Percentiles rank a stretch among this genome's conserved stretches.
Conservation (phyloP, 1,140 invertebrate species). For the Metaphire vulgaris region DNA sequence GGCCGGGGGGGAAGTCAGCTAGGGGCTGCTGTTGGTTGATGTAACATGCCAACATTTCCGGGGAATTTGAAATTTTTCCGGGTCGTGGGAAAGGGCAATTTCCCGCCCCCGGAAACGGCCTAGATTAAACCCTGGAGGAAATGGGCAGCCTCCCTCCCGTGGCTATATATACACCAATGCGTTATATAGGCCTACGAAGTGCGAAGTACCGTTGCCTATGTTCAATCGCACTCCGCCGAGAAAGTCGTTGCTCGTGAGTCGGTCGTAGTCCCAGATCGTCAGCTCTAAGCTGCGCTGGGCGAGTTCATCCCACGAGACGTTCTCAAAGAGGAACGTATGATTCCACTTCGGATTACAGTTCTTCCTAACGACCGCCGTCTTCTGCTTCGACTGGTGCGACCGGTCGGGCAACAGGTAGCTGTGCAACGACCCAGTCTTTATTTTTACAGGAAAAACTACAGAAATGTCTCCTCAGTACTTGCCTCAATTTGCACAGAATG, state of each 20-base stretch:
- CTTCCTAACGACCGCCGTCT: slow-evolving; percentile 75
- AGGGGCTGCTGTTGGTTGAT: too few species aligned
- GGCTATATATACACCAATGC: too few species aligned
- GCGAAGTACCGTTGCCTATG: slow-evolving; percentile 79
- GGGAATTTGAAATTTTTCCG: too few species aligned
- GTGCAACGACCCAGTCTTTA: too few species aligned
- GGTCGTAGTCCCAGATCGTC: slow-evolving; percentile 91
- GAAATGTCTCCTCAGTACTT: not conserved
- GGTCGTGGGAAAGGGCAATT: too few species aligned
- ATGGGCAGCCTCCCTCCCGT: too few species aligned
- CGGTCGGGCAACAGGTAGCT: slow-evolving; percentile 87
- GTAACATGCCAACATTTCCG: too few species aligned
- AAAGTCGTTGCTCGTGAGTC: slow-evolving; percentile 88
- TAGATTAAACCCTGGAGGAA: too few species aligned
- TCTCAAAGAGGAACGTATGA: slow-evolving; percentile 82
- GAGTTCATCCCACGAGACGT: slow-evolving; percentile 72
- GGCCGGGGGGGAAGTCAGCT: too few species aligned
- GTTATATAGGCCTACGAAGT: too few species aligned
- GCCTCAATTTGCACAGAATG: not conserved
- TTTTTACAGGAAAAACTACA: too few species aligned
- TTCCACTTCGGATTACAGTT: slow-evolving; percentile 78
- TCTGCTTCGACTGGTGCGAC: slow-evolving; percentile 78
- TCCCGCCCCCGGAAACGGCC: too few species aligned
- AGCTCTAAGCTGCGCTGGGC: slow-evolving; percentile 78
- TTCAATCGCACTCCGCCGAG: slow-evolving; percentile 86